phyloP scores from a whole-genome alignment of 1,140 invertebrate genomes.

The Drosophila kepulauana region DNA sequence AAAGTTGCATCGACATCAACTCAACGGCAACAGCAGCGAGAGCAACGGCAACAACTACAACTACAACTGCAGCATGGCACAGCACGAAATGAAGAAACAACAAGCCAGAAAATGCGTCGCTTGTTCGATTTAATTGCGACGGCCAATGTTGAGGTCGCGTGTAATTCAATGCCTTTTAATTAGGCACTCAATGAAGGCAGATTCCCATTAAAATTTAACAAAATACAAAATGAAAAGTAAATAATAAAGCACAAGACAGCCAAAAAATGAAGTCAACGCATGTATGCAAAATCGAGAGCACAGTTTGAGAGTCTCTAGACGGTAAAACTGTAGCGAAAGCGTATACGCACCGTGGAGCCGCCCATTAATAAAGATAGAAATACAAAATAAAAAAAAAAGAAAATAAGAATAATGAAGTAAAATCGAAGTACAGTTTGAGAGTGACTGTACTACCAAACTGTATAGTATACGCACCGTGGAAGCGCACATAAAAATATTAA shows the following conservation, averaged over 20 bases:
- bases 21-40: slow-evolving; percentile 16
- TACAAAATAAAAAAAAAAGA: no score
- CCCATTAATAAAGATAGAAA: background rate
- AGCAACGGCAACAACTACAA: background rate
- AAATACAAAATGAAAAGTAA: background rate
- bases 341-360: slow-evolving; percentile 27
- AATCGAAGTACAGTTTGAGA: no score
- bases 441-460: no score
- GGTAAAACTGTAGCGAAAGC: slow-evolving; percentile 9
- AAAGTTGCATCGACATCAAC: slow-evolving; percentile 53
- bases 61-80: slow-evolving; percentile 2
- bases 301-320: slow-evolving; percentile 27
- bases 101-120: slow-evolving; percentile 47
- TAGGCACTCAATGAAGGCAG: slow-evolving; percentile 74
- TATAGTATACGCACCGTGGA: slow-evolving; percentile 33
- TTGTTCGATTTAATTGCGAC: slow-evolving; percentile 82
- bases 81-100: slow-evolving; percentile 42
- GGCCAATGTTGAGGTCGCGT: slow-evolving; percentile 58
- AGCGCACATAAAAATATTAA: background rate
- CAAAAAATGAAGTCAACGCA: slow-evolving; percentile 3
- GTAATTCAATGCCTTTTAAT: slow-evolving; percentile 79
- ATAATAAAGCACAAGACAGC: background rate
- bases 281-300: slow-evolving; percentile 19
- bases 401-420: no score
- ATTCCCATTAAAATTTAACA: slow-evolving; percentile 45